Percentiles rank a stretch among this genome's conserved stretches.
phyloP scores from a whole-genome alignment of 2,888 invertebrate genomes.

The Didymodactylos carnosus region DNA sequence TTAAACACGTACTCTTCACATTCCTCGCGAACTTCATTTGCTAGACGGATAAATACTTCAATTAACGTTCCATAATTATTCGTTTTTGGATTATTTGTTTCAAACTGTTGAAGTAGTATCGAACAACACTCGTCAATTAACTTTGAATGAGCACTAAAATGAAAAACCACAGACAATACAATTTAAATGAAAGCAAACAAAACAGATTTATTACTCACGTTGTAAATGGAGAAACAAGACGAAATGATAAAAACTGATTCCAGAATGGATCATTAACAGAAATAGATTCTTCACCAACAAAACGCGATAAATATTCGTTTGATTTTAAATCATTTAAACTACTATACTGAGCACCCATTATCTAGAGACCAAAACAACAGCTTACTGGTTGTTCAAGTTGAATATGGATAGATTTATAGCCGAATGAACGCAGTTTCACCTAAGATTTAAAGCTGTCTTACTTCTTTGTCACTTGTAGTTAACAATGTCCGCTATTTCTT shows the following conservation, averaged over 20 bases:
- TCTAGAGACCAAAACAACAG: too few relatives aligned
- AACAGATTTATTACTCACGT: conserved; percentile 23
- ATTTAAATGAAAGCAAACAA: conserved; percentile 19
- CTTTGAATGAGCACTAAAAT: conserved; percentile 47
- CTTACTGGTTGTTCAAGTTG: neutral
- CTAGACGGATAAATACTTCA: conserved; percentile 59
- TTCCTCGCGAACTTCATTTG: conserved; percentile 61
- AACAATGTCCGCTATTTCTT: too few relatives aligned
- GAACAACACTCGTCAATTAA: conserved; percentile 60
- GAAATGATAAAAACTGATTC: conserved; percentile 75
- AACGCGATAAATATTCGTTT: conserved; percentile 57
- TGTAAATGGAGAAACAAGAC: conserved; percentile 57
- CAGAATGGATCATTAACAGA: conserved; percentile 72
- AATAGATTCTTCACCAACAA: conserved; percentile 59
- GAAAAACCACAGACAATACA: neutral
- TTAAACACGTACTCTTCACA: conserved; percentile 56
- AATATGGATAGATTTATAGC: too few relatives aligned
- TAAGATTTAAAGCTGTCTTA: too few relatives aligned
- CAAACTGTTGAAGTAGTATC: conserved; percentile 50
- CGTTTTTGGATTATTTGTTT: conserved; percentile 63
- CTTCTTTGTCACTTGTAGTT: too few relatives aligned
- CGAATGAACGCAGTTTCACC: too few relatives aligned
- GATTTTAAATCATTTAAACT: conserved; percentile 43
- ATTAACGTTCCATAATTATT: conserved; percentile 74
- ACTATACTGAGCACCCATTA: conserved; percentile 33